A percentile compares a stretch with the other conserved stretches of the same genome.
These are phyloP conservation scores for Rhadinocentrus ornatus DNA, from an alignment of 2,797 vertebrate species.

Conservation along the genomic window DNA sequence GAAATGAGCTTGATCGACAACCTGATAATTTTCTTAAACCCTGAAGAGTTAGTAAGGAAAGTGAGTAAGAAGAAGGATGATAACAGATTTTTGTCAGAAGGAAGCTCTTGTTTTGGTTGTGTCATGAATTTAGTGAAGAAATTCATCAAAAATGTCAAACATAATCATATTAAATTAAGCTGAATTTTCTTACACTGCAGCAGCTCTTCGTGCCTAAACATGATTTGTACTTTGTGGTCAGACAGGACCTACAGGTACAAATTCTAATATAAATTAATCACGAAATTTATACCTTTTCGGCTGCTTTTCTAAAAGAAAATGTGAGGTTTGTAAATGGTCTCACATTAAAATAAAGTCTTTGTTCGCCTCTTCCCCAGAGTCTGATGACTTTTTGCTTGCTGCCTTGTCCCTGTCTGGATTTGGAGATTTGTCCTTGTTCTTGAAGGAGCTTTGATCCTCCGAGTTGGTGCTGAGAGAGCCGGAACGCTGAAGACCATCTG, in stretches of 20 bases:
- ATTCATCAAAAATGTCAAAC: constrained; percentile 8
- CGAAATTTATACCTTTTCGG: constrained; percentile 15
- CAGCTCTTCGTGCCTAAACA: constrained; percentile 36
- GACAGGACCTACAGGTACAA: constrained; percentile 30
- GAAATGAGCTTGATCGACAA: background rate
- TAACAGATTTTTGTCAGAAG: constrained; percentile 30
- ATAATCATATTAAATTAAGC: constrained; percentile 38
- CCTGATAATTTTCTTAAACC: constrained; percentile 11
- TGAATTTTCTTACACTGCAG: constrained; percentile 38
- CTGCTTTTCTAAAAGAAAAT: constrained; percentile 27
- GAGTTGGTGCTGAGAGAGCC: constrained; percentile 80
- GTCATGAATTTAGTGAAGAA: background rate
- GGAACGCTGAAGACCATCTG: constrained; percentile 79
- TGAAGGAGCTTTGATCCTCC: constrained; percentile 82
- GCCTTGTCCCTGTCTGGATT: constrained; percentile 80
- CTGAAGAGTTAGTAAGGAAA: constrained; percentile 15
- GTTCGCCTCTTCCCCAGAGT: constrained; percentile 90
- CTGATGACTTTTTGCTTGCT: constrained; percentile 87
- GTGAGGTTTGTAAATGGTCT: constrained; percentile 30
- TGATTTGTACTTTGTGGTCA: constrained; percentile 31
- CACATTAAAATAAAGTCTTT: constrained; percentile 96
- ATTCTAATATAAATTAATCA: constrained; percentile 37
- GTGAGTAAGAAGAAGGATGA: constrained; percentile 7
- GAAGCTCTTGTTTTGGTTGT: constrained; percentile 70
- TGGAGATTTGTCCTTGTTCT: constrained; percentile 78